A percentile compares a stretch with the other conserved stretches of the same genome.
phyloP scores from a whole-genome alignment of 2,888 invertebrate genomes.

The Chaetogeoica ovagalla region DNA sequence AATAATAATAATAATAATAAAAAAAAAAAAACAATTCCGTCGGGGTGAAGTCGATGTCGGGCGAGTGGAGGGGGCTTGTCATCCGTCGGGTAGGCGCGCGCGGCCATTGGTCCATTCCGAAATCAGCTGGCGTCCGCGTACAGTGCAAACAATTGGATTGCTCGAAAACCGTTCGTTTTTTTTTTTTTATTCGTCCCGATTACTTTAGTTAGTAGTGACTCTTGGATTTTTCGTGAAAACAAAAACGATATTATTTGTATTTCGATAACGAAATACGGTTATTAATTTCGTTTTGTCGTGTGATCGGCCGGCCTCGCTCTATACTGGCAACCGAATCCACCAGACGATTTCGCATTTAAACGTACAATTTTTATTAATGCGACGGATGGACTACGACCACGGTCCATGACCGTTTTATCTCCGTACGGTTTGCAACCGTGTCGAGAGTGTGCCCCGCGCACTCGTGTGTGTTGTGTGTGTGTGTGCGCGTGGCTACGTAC shows the following conservation, averaged over 20 bases:
- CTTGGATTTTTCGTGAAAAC: neutral
- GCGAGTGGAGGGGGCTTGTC: conserved; percentile 49
- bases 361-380: neutral
- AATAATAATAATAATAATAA: too few species aligned
- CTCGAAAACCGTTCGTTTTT: too few species aligned
- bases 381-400: too few species aligned
- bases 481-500: neutral
- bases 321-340: too few species aligned
- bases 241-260: neutral
- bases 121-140: conserved; percentile 40
- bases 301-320: too few species aligned
- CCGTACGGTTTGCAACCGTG: conserved; percentile 42
- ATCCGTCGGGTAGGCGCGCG: conserved; percentile 44
- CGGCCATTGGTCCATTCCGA: conserved; percentile 23
- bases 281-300: too few species aligned
- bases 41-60: conserved; percentile 49
- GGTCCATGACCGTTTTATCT: neutral
- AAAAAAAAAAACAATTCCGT: conserved; percentile 30
- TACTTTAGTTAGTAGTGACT: too few species aligned
- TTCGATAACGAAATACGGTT: too few species aligned
- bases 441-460: neutral
- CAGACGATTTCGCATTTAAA: neutral
- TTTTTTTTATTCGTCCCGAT: too few species aligned
- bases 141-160: conserved; percentile 41
- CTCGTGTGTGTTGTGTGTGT: conserved; percentile 32